Evolutionary conservation across 2,113 vertebrate species (phyloP).

Genomic region (Phalacrocorax brasilianus): DNA sequence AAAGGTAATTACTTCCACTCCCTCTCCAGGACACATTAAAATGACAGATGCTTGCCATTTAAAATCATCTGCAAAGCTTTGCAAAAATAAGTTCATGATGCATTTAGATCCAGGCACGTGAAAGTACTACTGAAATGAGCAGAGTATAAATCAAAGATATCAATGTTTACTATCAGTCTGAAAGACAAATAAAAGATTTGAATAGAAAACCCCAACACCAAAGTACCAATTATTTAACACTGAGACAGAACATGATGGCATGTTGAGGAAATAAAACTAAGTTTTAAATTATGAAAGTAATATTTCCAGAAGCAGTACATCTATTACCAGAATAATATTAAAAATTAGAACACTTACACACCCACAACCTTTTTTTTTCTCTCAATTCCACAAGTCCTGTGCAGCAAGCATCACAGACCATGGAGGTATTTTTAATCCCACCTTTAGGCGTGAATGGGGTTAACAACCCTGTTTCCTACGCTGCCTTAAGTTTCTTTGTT

Average conservation of each 20-base stretch:
- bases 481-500: neutral
- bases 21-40: constrained; percentile 11
- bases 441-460: neutral
- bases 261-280: neutral
- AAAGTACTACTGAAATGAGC: constrained; percentile 16
- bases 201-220: neutral
- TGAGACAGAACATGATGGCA: neutral
- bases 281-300: neutral
- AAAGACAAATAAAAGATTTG: constrained; percentile 12
- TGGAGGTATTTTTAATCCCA: neutral
- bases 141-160: constrained; percentile 30
- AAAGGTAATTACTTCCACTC: constrained; percentile 12
- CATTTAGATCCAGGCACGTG: constrained; percentile 13
- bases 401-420: neutral
- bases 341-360: neutral
- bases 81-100: constrained; percentile 25
- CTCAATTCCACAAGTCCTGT: neutral
- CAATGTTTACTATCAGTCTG: neutral
- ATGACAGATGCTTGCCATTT: constrained; percentile 30
- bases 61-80: constrained; percentile 14
- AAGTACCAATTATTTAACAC: neutral
- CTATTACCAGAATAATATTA: neutral
- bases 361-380: neutral
- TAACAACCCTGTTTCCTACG: neutral
- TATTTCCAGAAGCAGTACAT: neutral